Evolutionary conservation across 2,888 invertebrate species (phyloP).

Genomic region (Malachius bipustulatus): DNA sequence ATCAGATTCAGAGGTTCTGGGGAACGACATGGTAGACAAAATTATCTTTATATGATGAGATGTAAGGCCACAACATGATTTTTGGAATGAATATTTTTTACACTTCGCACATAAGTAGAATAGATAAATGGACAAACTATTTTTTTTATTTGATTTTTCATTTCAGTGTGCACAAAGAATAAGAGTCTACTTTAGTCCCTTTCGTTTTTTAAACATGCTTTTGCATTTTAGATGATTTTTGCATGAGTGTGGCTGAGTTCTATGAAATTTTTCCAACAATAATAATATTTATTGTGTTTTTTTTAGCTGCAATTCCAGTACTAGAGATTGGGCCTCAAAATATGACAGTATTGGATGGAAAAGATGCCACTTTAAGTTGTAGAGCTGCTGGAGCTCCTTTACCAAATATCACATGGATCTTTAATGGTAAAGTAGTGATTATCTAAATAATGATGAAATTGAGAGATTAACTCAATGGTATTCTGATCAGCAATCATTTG

Average conservation of each 20-base stretch:
- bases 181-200: not conserved
- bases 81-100: conserved; percentile 15
- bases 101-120: too few relatives aligned
- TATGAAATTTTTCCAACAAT: too few relatives aligned
- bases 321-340: conserved; percentile 78
- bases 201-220: not conserved
- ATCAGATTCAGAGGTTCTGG: conserved; percentile 31
- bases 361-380: conserved; percentile 81
- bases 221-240: too few relatives aligned
- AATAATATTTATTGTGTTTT: too few relatives aligned
- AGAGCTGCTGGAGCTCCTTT: conserved; percentile 82
- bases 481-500: not conserved
- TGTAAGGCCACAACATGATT: conserved; percentile 29
- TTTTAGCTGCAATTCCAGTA: conserved; percentile 74
- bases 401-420: conserved; percentile 86
- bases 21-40: conserved; percentile 35
- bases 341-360: conserved; percentile 82
- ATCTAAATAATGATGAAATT: too few relatives aligned
- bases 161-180: conserved; percentile 11
- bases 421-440: conserved; percentile 80
- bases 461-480: too few relatives aligned
- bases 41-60: conserved; percentile 32
- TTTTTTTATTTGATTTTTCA: conserved; percentile 14
- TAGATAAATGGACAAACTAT: conserved; percentile 15
- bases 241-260: too few relatives aligned